These are phyloP conservation scores for Amniataba percoides DNA, from an alignment of 2,797 vertebrate genomes.

Conservation along the genomic window DNA sequence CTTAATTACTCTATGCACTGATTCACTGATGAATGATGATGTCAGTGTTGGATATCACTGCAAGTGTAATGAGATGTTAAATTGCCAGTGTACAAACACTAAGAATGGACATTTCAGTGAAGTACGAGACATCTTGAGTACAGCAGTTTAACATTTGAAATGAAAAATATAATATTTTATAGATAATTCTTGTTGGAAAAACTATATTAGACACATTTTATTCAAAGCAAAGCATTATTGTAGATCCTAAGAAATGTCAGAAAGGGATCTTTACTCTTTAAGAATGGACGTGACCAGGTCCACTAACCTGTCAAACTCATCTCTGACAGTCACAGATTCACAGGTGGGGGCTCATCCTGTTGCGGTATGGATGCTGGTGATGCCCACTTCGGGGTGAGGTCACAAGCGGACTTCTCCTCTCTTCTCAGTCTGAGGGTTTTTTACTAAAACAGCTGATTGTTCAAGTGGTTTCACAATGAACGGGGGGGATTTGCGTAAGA, in stretches of 20 bases:
- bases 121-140: background rate
- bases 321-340: constrained; percentile 58
- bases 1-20: background rate
- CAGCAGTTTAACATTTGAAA: too few relatives aligned
- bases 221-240: background rate
- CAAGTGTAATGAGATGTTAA: background rate
- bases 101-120: background rate
- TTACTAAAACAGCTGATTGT: constrained; percentile 15
- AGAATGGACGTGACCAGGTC: background rate
- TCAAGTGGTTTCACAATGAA: constrained; percentile 41
- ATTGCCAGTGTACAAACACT: background rate
- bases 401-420: constrained; percentile 42
- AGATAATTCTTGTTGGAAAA: background rate
- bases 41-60: background rate
- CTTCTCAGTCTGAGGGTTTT: constrained; percentile 26
- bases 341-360: constrained; percentile 46
- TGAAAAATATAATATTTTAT: too few relatives aligned
- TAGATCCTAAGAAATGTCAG: background rate
- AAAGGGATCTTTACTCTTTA: background rate
- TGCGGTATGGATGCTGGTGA: constrained; percentile 73
- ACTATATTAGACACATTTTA: background rate
- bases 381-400: constrained; percentile 73
- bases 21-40: background rate
- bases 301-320: background rate
- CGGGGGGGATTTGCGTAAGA: constrained; percentile 25